Evolutionary conservation across 2,888 invertebrate species (phyloP).

Genomic region (Lysandra coridon): DNA sequence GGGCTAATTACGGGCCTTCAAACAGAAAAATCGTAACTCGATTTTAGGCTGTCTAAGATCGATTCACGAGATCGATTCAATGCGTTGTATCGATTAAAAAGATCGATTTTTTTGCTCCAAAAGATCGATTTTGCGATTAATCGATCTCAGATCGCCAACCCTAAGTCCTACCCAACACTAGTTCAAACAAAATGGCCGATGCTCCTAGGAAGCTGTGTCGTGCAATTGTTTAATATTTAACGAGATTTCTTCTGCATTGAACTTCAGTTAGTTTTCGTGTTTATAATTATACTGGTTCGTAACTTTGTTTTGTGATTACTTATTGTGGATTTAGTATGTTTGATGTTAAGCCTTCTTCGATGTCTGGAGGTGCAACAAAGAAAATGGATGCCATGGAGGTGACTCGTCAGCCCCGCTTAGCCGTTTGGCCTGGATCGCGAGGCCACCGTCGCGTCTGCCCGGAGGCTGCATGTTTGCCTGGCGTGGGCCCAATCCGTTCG

Average conservation of each 20-base stretch:
- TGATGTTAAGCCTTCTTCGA: conserved; percentile 61
- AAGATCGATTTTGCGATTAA: too few species aligned
- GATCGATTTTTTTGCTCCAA: too few species aligned
- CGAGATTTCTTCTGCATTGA: conserved; percentile 64
- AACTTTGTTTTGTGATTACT: conserved; percentile 78
- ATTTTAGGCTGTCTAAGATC: too few species aligned
- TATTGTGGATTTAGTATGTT: conserved; percentile 75
- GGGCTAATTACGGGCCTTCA: too few species aligned
- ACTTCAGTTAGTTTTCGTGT: conserved; percentile 78
- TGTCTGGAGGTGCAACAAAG: conserved; percentile 44
- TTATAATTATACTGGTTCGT: conserved; percentile 73
- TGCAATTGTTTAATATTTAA: conserved; percentile 52
- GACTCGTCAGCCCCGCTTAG: conserved; percentile 44
- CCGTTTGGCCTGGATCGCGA: conserved; percentile 66
- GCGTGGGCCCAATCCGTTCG: conserved; percentile 65
- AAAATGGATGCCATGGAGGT: conserved; percentile 47
- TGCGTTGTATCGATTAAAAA: too few species aligned
- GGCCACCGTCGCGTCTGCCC: conserved; percentile 71
- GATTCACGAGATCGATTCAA: too few species aligned
- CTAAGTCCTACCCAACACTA: too few species aligned
- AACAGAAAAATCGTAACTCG: too few species aligned
- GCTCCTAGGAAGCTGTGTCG: conserved; percentile 73
- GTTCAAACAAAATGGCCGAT: conserved; percentile 69
- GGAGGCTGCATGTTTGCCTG: conserved; percentile 71
- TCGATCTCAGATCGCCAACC: too few species aligned